Evolutionary conservation across 1,140 invertebrate species (phyloP).

Genomic region (Zaprionus davidi): DNA sequence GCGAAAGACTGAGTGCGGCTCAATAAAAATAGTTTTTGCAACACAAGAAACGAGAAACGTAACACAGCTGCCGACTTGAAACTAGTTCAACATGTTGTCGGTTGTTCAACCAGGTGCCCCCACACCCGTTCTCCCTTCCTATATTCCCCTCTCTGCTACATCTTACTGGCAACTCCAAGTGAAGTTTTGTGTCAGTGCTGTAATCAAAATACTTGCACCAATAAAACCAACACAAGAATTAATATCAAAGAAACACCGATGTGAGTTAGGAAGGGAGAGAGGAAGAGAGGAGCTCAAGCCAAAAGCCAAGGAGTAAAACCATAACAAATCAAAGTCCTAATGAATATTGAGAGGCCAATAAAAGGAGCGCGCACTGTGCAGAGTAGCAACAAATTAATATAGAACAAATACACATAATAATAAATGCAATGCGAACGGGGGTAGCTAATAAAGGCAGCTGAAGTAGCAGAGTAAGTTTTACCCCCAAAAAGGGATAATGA

Average conservation of each 20-base stretch:
- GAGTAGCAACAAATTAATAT: constrained; percentile 77
- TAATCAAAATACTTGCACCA: constrained; percentile 74
- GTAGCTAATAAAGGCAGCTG: constrained; percentile 44
- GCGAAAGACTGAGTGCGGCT: neutral
- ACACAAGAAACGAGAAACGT: constrained; percentile 48
- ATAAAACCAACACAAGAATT: constrained; percentile 76
- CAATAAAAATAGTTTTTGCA: constrained; percentile 42
- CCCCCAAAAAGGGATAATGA: constrained; percentile 65
- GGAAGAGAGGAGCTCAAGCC: neutral
- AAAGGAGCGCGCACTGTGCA: constrained; percentile 56
- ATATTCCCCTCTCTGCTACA: neutral
- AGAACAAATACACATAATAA: constrained; percentile 77
- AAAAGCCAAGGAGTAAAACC: constrained; percentile 59
- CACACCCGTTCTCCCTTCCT: neutral
- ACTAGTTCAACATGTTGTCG: constrained; percentile 76
- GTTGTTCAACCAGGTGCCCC: constrained; percentile 11
- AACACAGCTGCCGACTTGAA: constrained; percentile 64
- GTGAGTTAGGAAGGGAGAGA: neutral
- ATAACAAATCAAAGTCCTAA: constrained; percentile 81
- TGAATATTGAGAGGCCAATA: constrained; percentile 80
- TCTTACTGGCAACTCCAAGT: constrained; percentile 6
- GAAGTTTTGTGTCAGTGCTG: constrained; percentile 33
- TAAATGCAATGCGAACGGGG: constrained; percentile 57
- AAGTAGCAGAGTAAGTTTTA: constrained; percentile 56
- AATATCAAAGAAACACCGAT: constrained; percentile 47